These are phyloP conservation scores for Patiria pectinifera DNA, from an alignment of 53 echinoderm and acorn worm species.

Conservation along the genomic window DNA sequence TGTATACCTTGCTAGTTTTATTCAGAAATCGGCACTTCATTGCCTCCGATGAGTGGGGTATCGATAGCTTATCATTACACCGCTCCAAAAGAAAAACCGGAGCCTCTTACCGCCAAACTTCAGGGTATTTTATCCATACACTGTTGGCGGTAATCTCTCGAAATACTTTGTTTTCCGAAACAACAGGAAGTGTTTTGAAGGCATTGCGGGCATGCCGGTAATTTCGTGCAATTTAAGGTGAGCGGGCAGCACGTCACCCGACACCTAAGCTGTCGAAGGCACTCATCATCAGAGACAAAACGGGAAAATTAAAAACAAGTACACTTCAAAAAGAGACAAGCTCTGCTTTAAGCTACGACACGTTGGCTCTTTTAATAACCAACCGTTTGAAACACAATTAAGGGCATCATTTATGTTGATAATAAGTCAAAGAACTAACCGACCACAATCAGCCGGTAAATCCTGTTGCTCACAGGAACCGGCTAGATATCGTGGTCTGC, in stretches of 20 bases:
- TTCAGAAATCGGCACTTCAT: too few species aligned
- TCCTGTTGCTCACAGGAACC: not conserved
- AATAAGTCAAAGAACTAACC: not conserved
- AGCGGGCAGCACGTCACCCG: not conserved
- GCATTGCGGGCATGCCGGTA: not conserved
- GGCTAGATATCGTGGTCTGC: not conserved
- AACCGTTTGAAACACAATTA: not conserved
- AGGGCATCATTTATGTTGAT: not conserved
- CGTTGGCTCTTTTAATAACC: not conserved
- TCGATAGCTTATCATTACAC: not conserved
- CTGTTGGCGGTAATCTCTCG: not conserved
- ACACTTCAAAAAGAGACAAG: not conserved
- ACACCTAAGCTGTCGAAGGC: not conserved
- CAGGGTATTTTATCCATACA: not conserved
- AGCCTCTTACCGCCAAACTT: not conserved
- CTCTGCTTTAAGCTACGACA: not conserved
- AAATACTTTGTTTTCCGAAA: not conserved
- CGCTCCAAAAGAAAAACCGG: not conserved
- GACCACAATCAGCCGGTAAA: not conserved
- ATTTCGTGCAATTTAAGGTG: conserved; percentile 2
- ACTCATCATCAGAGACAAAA: not conserved
- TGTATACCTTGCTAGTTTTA: too few species aligned
- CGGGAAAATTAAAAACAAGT: not conserved
- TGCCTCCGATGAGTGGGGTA: too few species aligned
- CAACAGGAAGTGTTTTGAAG: not conserved